Evolutionary conservation across 2,888 invertebrate genomes (phyloP), one percentile per base, ranked within the genome.

Genomic region (Argyra leucocephala): DNA sequence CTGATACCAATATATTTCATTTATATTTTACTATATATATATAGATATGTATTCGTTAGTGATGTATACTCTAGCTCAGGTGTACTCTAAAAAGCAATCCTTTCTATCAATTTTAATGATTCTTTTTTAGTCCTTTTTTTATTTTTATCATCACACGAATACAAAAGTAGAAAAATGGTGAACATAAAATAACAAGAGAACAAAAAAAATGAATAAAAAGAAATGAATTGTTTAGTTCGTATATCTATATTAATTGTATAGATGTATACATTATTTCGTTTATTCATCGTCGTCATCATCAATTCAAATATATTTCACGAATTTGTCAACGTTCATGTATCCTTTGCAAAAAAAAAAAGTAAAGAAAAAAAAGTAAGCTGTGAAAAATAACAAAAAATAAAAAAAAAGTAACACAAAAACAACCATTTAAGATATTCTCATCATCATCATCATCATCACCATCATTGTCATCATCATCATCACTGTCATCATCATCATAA

Each of bases 271-370:
- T 31, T 31, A 5, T 7, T 31, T 31, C 31, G 6, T 48, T 48
- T 18, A 48, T 48, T 48, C 48, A 48, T 31, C 5, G 31, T 48
- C 48, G 48, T 48, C 48, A 48, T 48, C 48, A 48, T 48, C 48
- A 48, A 48, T 48, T 48, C 48, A 48, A 48, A 48, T 48, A 18
- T 48, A 48, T 48, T 48, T 48, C 48, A 48, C 15, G 48, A 48
- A 48, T 48, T 48, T 48, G 48, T 48, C 48, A 48, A 1, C 48
- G 48, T 18, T 48, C 48, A 48, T 48, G 48, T 48, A 48, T 48
- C 18, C 15, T 48, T n/a, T 48, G 15, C 12, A 48, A 7, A 31
- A 10, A 7, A 31, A 31, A 31, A 31, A 7, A 10, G 26, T 26
- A 26, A 31, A 31, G 12, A 31, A 31, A 7, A 3, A 7, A 31